A percentile compares a stretch with the other conserved stretches of the same genome.
Conservation (phyloP, 2,113 vertebrate genomes). For the Urocitellus parryii region DNA sequence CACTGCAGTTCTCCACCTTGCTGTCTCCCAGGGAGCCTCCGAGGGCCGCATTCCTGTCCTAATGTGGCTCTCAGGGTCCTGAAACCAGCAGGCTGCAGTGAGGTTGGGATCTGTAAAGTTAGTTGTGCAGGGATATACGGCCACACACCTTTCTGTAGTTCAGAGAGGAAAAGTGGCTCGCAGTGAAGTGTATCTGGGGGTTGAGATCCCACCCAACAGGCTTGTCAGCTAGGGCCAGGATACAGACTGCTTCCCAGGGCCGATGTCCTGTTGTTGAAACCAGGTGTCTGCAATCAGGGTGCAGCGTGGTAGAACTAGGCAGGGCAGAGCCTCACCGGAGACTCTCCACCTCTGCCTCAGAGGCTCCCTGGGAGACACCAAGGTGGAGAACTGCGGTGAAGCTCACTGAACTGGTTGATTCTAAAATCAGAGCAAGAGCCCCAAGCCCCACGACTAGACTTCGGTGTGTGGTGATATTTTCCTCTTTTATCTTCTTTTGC, state of each 20-base stretch:
- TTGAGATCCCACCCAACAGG: rapidly evolving
- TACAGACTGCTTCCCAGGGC: rapidly evolving
- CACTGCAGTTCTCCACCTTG: background rate
- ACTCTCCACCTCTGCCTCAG: background rate
- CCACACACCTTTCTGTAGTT: too few species aligned
- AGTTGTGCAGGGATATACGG: background rate
- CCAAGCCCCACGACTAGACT: background rate
- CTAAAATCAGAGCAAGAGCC: background rate
- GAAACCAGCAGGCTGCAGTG: background rate
- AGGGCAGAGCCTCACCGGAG: background rate
- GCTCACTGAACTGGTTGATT: too few species aligned
- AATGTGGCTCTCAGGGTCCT: background rate
- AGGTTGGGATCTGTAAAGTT: background rate
- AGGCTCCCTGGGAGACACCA: background rate
- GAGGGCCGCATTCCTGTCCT: background rate
- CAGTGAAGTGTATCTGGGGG: background rate
- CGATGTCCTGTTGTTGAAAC: background rate
- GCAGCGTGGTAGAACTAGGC: background rate
- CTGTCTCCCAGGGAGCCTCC: background rate
- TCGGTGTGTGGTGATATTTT: background rate
- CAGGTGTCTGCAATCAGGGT: background rate
- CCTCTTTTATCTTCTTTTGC: background rate
- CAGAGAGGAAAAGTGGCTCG: background rate
- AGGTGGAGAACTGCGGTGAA: background rate
- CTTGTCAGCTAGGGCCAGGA: background rate